These are phyloP conservation scores for Pygoscelis adeliae DNA, from an alignment of 2,113 vertebrate species.

Conservation along the genomic window DNA sequence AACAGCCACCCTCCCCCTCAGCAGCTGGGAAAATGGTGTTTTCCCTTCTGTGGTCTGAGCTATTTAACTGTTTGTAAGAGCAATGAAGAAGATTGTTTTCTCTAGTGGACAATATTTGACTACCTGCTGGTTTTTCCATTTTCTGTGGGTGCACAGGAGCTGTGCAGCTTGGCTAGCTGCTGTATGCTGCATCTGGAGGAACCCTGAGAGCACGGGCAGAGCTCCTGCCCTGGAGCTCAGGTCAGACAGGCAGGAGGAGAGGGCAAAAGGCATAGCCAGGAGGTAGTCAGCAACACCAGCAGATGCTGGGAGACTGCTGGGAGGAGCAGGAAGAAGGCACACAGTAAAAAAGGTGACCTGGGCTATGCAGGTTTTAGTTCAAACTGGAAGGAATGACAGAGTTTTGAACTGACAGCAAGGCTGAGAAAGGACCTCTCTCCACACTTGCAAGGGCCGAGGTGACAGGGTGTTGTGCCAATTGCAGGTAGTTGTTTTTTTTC, in stretches of 20 bases:
- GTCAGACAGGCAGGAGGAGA: not conserved
- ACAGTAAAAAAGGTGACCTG: not conserved
- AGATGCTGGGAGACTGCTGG: not conserved
- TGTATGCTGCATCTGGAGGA: not conserved
- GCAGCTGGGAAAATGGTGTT: not conserved
- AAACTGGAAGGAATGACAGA: not conserved
- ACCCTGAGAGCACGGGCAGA: not conserved
- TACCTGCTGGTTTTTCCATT: not conserved
- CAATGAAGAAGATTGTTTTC: not conserved
- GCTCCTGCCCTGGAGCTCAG: not conserved
- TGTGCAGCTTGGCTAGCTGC: not conserved
- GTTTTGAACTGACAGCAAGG: not conserved
- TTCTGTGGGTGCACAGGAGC: not conserved
- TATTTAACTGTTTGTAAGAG: not conserved
- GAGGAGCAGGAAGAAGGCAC: not conserved
- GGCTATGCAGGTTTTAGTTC: not conserved
- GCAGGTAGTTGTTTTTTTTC: not conserved
- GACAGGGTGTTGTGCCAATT: accelerated
- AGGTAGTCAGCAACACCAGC: not conserved
- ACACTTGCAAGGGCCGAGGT: too few relatives aligned
- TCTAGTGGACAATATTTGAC: not conserved
- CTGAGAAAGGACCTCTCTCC: not conserved
- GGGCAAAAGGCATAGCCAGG: not conserved
- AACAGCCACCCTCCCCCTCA: not conserved
- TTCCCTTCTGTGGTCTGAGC: not conserved